Conservation (phyloP, 1,140 invertebrate genomes). For the Gonatopus flavifemur region DNA sequence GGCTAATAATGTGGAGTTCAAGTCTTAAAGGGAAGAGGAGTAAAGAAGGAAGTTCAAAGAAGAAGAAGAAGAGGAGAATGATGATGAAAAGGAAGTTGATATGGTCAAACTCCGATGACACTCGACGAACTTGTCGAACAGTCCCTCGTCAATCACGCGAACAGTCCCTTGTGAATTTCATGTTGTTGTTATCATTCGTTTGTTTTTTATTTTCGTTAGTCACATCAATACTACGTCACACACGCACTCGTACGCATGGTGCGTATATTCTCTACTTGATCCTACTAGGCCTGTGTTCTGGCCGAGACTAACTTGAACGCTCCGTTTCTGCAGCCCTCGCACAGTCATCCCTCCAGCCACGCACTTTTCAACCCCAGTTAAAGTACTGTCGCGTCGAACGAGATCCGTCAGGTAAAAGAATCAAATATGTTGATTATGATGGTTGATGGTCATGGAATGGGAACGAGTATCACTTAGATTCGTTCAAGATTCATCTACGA, state of each 20-base stretch:
- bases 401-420: too few relatives aligned
- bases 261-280: conserved; percentile 38
- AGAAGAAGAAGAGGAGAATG: too few relatives aligned
- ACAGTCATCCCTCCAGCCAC: conserved; percentile 56
- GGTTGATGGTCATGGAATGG: too few relatives aligned
- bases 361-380: conserved; percentile 46
- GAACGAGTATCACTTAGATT: too few relatives aligned
- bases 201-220: background rate
- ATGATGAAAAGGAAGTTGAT: too few relatives aligned
- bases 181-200: background rate
- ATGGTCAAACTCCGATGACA: background rate
- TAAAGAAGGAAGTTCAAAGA: too few relatives aligned
- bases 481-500: too few relatives aligned
- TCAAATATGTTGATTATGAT: too few relatives aligned
- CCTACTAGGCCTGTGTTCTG: conserved; percentile 58
- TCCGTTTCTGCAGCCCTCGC: conserved; percentile 53
- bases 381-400: conserved; percentile 52
- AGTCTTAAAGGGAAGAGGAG: too few relatives aligned
- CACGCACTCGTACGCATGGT: conserved; percentile 24
- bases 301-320: conserved; percentile 57
- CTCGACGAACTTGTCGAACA: background rate
- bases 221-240: background rate
- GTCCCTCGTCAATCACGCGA: background rate
- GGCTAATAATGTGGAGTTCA: too few relatives aligned
- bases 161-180: background rate